Base-by-base conservation (phyloP, 2,888 invertebrate species). In the Sarcophaga rosellei region DNA sequence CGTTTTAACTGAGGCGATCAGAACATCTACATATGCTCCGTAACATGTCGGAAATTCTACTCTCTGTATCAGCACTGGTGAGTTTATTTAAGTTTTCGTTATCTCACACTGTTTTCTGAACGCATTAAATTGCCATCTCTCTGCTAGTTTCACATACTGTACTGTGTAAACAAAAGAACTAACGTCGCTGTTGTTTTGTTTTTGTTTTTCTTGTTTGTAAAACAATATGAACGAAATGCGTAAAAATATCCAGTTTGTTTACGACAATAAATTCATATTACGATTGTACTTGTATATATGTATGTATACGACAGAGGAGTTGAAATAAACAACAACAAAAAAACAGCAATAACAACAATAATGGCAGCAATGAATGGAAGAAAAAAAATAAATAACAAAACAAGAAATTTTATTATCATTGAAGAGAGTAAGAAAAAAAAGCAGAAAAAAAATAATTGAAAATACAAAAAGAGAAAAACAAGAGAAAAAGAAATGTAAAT, bases 201-300 rank as follows among this genome's bases (percentile, higher is more conserved):
- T 20, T 8, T 44, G 15, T n/a, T 45, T 61, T 74, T 61, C n/a
- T 44, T 20, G 15, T 15, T 6, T 61, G 17, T 73, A 73, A 63
- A 47, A 74, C 12, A 75, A 65, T 53, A 47, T 65, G n/a, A 53
- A 75, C 8, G 62, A 74, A 61, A 73, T 35, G 17, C 62, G 45
- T 45, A 77, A 45, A 68, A 78, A 68, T 53, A 69, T 78, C 69
- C 61, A 59, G 77, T 76, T 76, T 76, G 76, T 69, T 78, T 78
- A 69, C 61, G 66, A 68, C 66, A 74, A 81, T 35, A 75, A 53
- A 65, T 35, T 17, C 65, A 35, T 17, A 65, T 35, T 35, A 61
- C 20, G 61, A 53, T 53, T 53, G 53, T 53, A 53, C 17, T 53
- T 53, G 17, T 17, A 53, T 35, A 2, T 35, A 10, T 35, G 35